A percentile compares a stretch with the other conserved stretches of the same genome.
Evolutionary conservation across 35 echinoderm and acorn worm species (phyloP).

Genomic region (Eucidaris tribuloides): DNA sequence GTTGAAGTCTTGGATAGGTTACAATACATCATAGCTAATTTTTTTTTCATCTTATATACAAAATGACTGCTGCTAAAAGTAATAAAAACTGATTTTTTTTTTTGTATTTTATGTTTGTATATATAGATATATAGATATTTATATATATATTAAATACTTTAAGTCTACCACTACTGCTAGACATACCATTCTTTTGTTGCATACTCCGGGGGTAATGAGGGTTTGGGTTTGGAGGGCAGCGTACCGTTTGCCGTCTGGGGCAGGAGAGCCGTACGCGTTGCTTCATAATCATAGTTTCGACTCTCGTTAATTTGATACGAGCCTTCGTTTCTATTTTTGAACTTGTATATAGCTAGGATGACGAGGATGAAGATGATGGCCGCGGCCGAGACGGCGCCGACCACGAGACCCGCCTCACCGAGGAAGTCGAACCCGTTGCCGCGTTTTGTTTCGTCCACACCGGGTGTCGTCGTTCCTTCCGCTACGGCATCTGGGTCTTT

Average conservation of each 20-base stretch:
- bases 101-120: too few species aligned
- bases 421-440: conserved; percentile 65
- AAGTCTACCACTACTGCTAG: conserved; percentile 16
- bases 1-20: too few species aligned
- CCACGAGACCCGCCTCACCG: conserved; percentile 75
- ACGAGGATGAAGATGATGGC: conserved; percentile 77
- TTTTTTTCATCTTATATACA: too few species aligned
- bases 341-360: conserved; percentile 83
- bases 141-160: background rate
- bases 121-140: too few species aligned
- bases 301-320: conserved; percentile 99
- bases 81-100: too few species aligned
- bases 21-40: too few species aligned
- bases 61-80: too few species aligned
- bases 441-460: background rate
- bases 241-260: conserved; percentile 76
- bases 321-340: conserved; percentile 94
- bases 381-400: conserved; percentile 70
- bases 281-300: conserved; percentile 83
- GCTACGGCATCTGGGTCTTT: too few species aligned
- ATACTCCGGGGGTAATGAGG: conserved; percentile 88
- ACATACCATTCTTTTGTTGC: conserved; percentile 97
- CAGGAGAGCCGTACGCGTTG: conserved; percentile 71
- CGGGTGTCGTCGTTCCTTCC: background rate
- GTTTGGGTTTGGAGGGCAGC: conserved; percentile 89